These are phyloP conservation scores for Neodon shergylaensis DNA, from an alignment of 2,113 vertebrate species.

Conservation along the genomic window DNA sequence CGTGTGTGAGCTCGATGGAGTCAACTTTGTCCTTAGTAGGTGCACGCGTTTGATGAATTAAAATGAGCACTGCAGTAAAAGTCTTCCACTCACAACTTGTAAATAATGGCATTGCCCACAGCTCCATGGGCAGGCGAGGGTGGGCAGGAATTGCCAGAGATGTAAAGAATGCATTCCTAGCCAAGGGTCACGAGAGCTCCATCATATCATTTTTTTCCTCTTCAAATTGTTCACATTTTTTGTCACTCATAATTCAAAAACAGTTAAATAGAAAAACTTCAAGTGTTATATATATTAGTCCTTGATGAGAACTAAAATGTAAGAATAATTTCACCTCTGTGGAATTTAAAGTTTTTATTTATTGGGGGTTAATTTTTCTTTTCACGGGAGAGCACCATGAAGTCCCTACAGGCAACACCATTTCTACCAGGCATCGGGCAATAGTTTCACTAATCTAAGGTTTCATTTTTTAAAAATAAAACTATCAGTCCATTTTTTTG, in stretches of 20 bases:
- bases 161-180: conserved; percentile 60
- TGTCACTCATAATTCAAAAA: conserved; percentile 77
- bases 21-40: neutral
- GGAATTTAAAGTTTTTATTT: conserved; percentile 74
- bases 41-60: neutral
- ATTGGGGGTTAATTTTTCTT: conserved; percentile 80
- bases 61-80: conserved; percentile 43
- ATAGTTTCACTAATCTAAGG: conserved; percentile 65
- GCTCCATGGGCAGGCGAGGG: neutral
- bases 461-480: conserved; percentile 79
- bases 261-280: conserved; percentile 81
- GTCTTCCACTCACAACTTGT: conserved; percentile 54
- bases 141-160: conserved; percentile 6
- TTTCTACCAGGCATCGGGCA: conserved; percentile 65
- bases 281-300: conserved; percentile 79
- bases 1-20: neutral
- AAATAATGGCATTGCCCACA: conserved; percentile 53
- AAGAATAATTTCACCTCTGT: conserved; percentile 75
- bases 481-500: conserved; percentile 55
- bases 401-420: conserved; percentile 15
- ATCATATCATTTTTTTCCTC: conserved; percentile 27
- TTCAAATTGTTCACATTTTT: conserved; percentile 64
- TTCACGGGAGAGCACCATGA: conserved; percentile 41
- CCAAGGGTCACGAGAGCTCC: conserved; percentile 35
- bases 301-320: conserved; percentile 75